These are phyloP conservation scores for Eidolon dupreanum DNA, from an alignment of 2,797 vertebrate genomes.

Conservation along the genomic window DNA sequence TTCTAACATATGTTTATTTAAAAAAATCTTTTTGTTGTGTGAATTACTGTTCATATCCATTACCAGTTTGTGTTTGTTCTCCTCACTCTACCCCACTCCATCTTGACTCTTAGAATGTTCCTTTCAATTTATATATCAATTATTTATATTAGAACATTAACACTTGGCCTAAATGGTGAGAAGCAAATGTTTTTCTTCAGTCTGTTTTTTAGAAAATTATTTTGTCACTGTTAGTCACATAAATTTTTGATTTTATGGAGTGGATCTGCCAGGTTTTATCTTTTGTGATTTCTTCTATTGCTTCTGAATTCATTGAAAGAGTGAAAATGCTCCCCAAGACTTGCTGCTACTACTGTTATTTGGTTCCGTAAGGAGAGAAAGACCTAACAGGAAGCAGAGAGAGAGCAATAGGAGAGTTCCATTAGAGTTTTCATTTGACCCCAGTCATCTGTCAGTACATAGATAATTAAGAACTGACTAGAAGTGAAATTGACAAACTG, in stretches of 20 bases:
- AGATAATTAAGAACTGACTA: slow-evolving; percentile 53
- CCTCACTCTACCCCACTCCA: background rate
- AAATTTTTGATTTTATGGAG: background rate
- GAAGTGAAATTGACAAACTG: slow-evolving; percentile 24
- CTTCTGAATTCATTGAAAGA: background rate
- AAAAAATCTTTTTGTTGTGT: background rate
- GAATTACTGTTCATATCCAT: background rate
- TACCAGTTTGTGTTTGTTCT: background rate
- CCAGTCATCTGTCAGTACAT: background rate
- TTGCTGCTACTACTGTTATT: background rate
- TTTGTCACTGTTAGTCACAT: background rate
- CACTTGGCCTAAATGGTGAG: background rate
- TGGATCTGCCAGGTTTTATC: background rate
- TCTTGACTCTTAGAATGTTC: background rate
- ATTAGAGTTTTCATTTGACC: background rate
- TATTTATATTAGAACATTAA: slow-evolving; percentile 52
- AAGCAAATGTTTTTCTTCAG: background rate
- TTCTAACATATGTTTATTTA: slow-evolving; percentile 13
- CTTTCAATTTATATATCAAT: background rate
- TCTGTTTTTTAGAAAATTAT: background rate
- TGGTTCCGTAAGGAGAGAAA: background rate
- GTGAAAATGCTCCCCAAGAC: background rate
- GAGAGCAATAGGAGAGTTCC: background rate
- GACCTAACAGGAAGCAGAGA: background rate
- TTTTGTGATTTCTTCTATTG: background rate